Evolutionary conservation across 2,888 invertebrate genomes (phyloP).

Genomic region (Tenthredo scrophulariae): DNA sequence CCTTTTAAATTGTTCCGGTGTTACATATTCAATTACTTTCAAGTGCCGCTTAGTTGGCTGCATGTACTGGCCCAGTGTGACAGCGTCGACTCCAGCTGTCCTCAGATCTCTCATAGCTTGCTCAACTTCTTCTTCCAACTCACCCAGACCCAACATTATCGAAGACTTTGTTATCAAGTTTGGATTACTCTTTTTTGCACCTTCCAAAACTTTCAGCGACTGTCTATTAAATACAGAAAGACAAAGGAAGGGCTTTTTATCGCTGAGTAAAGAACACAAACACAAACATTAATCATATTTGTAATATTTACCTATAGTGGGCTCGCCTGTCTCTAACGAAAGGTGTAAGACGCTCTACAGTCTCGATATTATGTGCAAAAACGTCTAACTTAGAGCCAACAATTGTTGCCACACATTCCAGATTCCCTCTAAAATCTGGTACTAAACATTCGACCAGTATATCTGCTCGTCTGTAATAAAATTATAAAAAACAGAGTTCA

Average conservation of each 20-base stretch:
- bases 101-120: constrained; percentile 93
- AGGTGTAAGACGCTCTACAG: constrained; percentile 94
- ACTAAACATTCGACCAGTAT: constrained; percentile 98
- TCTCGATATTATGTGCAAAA: constrained; percentile 99
- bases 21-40: constrained; percentile 97
- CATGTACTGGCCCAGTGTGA: constrained; percentile 99
- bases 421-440: constrained; percentile 95
- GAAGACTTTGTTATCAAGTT: constrained; percentile 97
- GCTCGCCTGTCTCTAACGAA: constrained; percentile 97
- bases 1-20: constrained; percentile 93
- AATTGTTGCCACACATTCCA: constrained; percentile 86
- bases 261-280: background rate
- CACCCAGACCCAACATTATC: constrained; percentile 98
- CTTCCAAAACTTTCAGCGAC: constrained; percentile 89
- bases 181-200: constrained; percentile 90
- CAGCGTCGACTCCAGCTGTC: constrained; percentile 92
- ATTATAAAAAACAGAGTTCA: background rate
- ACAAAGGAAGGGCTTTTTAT: background rate
- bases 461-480: constrained; percentile 83
- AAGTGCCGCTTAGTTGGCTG: constrained; percentile 98
- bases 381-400: constrained; percentile 94
- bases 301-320: constrained; percentile 83
- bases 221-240: constrained; percentile 81
- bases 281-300: background rate
- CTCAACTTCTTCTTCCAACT: constrained; percentile 92